Base-by-base conservation (phyloP, 2,888 invertebrate genomes). In the Tethea ocularis region DNA sequence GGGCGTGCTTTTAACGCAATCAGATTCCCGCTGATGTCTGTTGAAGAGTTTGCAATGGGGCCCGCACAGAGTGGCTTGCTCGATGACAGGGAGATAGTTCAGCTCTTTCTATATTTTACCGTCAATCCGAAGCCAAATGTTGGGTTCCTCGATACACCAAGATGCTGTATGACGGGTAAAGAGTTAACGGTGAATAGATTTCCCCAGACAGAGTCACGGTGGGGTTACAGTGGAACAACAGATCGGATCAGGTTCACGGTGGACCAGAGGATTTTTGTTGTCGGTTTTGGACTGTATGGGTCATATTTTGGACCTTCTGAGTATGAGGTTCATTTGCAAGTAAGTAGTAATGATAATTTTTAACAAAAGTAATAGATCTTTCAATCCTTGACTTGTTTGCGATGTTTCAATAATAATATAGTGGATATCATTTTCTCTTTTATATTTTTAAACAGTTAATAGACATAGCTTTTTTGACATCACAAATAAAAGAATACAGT, bases 151-250 rank as follows among this genome's bases (percentile, higher is more conserved):
- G 94, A 96, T 75, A 94, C 94, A 20, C 96, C 96, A 0, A 89
- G 97, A 23, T 96, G 96, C 78, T 96, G 96, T 68, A 95, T 96
- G 94, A 96, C 96, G 7, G 97, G 97, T 1, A 96, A 96, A 76
- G 97, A 97, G 78, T 93, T 96, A 74, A 95, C 95, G 0, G 96
- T 96, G 26, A 95, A 95, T 61, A 82, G 94, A 67, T 97, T 97
- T 83, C 95, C 95, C 36, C 95, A 96, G 78, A 96, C 96, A 0
- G 97, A 97, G 78, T 95, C 95, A 26, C 92, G 97, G 60, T 97
- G 97, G 97, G 97, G 97, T 0, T 97, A 97, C 71, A 96, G 95
- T 80, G 97, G 97, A 4, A 96, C 96, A 0, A 96, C 96, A 57
- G 97, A 97, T 83, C 90, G 97, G 70, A 97, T 97, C 67, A 94